phyloP scores from a whole-genome alignment of 2,888 invertebrate genomes.

The Trisateles emortualis region DNA sequence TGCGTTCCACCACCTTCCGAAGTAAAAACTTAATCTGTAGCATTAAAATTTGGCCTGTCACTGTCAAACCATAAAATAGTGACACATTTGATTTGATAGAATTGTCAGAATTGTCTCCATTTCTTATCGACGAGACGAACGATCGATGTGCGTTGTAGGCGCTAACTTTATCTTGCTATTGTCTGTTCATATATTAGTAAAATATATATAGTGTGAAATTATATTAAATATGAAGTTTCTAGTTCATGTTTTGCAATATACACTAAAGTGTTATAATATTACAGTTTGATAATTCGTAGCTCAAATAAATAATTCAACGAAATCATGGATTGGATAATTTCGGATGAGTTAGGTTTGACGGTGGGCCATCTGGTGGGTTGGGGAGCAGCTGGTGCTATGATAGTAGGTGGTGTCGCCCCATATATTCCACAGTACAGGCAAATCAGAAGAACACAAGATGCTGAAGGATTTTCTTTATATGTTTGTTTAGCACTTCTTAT shows the following conservation, averaged over 20 bases:
- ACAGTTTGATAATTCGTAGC: constrained; percentile 29
- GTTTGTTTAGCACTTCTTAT: constrained; percentile 98
- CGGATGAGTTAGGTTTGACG: constrained; percentile 91
- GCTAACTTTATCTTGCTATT: constrained; percentile 13
- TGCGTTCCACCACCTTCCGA: neutral
- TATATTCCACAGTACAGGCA: constrained; percentile 98
- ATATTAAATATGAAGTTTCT: constrained; percentile 38
- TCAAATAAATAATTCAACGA: constrained; percentile 7
- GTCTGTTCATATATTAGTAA: constrained; percentile 3
- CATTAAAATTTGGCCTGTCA: neutral
- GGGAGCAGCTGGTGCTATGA: constrained; percentile 95
- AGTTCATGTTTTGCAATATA: constrained; percentile 17
- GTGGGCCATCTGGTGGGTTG: constrained; percentile 92
- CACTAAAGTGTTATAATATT: constrained; percentile 10
- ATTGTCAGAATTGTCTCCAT: constrained; percentile 2
- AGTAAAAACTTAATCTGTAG: neutral
- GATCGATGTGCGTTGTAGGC: constrained; percentile 44
- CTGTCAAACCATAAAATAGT: neutral
- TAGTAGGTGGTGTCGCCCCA: constrained; percentile 97
- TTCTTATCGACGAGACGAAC: constrained; percentile 9
- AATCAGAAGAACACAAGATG: constrained; percentile 95
- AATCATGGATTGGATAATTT: constrained; percentile 92
- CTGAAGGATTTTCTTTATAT: constrained; percentile 98
- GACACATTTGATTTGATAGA: neutral
- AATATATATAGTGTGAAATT: constrained; percentile 12